These are phyloP conservation scores for Euthynnus affinis DNA, from an alignment of 2,797 vertebrate species.

Conservation along the genomic window DNA sequence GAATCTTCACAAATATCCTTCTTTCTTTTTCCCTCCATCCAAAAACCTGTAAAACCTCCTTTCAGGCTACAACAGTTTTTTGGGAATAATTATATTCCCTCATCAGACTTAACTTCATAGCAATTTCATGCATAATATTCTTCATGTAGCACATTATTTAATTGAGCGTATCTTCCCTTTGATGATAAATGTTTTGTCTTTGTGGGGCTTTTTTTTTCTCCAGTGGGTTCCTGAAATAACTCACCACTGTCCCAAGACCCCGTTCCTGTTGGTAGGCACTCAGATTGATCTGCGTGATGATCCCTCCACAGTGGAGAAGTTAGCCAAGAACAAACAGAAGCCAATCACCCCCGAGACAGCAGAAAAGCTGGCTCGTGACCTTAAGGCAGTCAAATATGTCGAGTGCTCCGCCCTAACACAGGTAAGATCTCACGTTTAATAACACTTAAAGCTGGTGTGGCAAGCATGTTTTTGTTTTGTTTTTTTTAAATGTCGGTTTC, in stretches of 20 bases:
- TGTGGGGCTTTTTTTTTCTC: neutral
- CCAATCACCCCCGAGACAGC: constrained; percentile 86
- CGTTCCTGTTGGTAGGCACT: constrained; percentile 88
- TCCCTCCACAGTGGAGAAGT: constrained; percentile 86
- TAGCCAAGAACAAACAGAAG: constrained; percentile 90
- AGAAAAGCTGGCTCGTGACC: constrained; percentile 87
- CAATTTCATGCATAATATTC: neutral
- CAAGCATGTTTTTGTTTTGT: constrained; percentile 32
- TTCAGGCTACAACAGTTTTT: neutral
- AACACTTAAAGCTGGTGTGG: neutral
- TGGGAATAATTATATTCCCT: neutral
- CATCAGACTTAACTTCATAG: neutral
- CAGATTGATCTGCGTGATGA: constrained; percentile 89
- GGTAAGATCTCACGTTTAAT: constrained; percentile 69
- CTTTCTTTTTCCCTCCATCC: neutral
- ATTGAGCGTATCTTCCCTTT: neutral
- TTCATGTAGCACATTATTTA: neutral
- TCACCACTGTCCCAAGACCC: constrained; percentile 89
- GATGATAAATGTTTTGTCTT: neutral
- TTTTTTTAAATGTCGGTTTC: constrained; percentile 23
- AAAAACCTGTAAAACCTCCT: neutral
- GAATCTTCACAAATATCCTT: too few species aligned
- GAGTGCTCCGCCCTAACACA: constrained; percentile 89
- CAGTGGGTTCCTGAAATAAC: constrained; percentile 89
- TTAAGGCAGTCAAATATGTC: constrained; percentile 89